A percentile compares a stretch with the other conserved stretches of the same genome.
Conservation (phyloP, 2,888 invertebrate species). For the Tribolium freemani region DNA sequence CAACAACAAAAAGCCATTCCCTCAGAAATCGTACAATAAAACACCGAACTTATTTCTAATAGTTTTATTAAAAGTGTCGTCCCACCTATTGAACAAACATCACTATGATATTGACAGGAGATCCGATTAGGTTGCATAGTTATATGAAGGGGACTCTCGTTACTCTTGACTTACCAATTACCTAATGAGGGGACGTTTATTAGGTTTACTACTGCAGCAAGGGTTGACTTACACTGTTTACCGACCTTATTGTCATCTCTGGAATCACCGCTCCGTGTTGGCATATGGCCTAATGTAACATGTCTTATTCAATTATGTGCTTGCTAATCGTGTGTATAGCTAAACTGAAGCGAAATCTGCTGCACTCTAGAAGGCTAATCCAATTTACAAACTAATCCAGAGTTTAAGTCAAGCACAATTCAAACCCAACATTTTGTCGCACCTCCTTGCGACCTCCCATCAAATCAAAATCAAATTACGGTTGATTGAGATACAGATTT, state of each 20-base stretch:
- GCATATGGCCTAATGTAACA: slow-evolving; percentile 43
- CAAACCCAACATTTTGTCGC: too few species aligned
- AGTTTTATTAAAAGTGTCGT: neutral
- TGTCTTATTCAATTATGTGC: slow-evolving; percentile 39
- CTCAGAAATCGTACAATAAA: neutral
- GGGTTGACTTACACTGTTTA: slow-evolving; percentile 43
- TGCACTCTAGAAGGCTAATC: slow-evolving; percentile 21
- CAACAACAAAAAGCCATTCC: neutral
- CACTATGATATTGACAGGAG: slow-evolving; percentile 10
- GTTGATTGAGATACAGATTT: too few species aligned
- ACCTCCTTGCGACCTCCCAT: too few species aligned
- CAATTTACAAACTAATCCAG: slow-evolving; percentile 7
- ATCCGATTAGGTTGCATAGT: slow-evolving; percentile 19
- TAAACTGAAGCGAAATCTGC: slow-evolving; percentile 29
- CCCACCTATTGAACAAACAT: neutral
- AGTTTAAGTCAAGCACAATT: neutral
- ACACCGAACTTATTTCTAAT: neutral
- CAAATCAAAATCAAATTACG: too few species aligned
- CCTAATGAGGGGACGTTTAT: slow-evolving; percentile 64
- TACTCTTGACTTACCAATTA: slow-evolving; percentile 67
- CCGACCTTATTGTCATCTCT: slow-evolving; percentile 41
- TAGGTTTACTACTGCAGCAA: slow-evolving; percentile 54
- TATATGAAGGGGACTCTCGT: slow-evolving; percentile 29
- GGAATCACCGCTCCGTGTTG: slow-evolving; percentile 29
- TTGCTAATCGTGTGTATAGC: slow-evolving; percentile 27